Percentiles rank a stretch among this genome's conserved stretches.
These are phyloP conservation scores for Phylloscopus trochiloides DNA, from an alignment of 2,113 vertebrate genomes.

Conservation along the genomic window DNA sequence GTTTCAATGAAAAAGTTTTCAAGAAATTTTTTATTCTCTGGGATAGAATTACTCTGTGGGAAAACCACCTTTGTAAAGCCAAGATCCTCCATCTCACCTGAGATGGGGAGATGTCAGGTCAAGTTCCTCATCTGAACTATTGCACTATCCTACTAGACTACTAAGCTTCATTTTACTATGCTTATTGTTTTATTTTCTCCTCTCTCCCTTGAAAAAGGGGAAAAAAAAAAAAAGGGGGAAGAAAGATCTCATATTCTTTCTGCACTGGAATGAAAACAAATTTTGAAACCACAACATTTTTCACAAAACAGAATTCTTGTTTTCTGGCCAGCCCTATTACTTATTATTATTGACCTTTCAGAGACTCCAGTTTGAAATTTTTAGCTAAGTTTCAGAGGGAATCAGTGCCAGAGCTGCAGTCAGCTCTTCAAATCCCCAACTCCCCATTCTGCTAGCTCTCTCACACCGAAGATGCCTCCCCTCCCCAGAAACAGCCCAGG, in stretches of 20 bases:
- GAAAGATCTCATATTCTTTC: conserved; percentile 38
- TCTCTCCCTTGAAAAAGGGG: neutral
- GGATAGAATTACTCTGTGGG: neutral
- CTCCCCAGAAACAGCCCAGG: neutral
- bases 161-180: neutral
- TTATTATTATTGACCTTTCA: conserved; percentile 57
- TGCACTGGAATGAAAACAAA: conserved; percentile 56
- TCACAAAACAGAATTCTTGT: conserved; percentile 61
- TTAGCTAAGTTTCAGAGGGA: conserved; percentile 2
- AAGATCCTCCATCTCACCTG: neutral
- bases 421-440: neutral
- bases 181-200: neutral
- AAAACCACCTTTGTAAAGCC: neutral
- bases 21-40: neutral
- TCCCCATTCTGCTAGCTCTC: neutral
- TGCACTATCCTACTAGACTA: neutral
- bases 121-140: neutral
- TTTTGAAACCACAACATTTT: conserved; percentile 51
- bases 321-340: conserved; percentile 44
- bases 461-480: neutral
- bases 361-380: conserved; percentile 40
- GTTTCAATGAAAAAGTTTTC: too few species aligned
- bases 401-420: conserved; percentile 21
- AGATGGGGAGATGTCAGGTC: neutral
- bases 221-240: neutral